Evolutionary conservation across 2,888 invertebrate genomes (phyloP).

Genomic region (Yponomeuta plumbellus): DNA sequence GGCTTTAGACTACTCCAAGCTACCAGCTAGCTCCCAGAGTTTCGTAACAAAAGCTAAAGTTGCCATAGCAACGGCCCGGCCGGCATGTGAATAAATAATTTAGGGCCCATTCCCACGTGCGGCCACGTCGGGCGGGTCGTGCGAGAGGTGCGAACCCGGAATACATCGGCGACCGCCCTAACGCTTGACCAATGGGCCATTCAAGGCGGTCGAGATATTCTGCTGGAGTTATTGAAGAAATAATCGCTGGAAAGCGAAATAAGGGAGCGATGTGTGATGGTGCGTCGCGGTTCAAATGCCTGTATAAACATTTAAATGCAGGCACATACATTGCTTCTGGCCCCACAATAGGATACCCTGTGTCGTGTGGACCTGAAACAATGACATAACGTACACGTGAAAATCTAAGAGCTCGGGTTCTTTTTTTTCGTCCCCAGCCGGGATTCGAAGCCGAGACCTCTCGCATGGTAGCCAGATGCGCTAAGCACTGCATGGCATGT

Average conservation of each 20-base stretch:
- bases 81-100: conserved; percentile 4
- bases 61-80: background rate
- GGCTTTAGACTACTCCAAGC: background rate
- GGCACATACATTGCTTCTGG: no score
- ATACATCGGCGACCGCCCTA: background rate
- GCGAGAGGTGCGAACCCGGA: conserved; percentile 8
- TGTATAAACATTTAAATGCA: no score
- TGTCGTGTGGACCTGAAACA: no score
- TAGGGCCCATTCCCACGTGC: conserved; percentile 8
- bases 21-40: background rate
- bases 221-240: background rate
- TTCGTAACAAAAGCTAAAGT: background rate
- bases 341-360: no score
- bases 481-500: no score
- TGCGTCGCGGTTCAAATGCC: no score
- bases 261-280: background rate
- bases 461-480: no score
- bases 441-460: no score
- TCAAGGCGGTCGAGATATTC: background rate
- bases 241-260: background rate
- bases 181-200: background rate
- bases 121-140: conserved; percentile 6
- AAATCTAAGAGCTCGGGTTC: no score
- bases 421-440: no score
- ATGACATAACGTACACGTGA: no score